Evolutionary conservation across 2,797 vertebrate genomes (phyloP).

Genomic region (Helarctos malayanus): DNA sequence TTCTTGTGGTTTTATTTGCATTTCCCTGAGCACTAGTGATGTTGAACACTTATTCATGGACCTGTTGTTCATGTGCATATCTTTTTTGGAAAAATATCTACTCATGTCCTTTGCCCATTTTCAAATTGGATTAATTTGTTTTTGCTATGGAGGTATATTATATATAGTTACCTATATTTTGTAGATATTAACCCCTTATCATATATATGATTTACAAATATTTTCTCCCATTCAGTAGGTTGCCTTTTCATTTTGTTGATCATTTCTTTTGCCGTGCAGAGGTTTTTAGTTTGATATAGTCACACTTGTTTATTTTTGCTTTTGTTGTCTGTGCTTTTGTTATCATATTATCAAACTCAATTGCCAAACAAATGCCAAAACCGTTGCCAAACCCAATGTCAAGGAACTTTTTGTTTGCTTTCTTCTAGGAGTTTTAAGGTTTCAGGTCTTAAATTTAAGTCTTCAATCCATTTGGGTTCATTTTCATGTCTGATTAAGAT

Average conservation of each 20-base stretch:
- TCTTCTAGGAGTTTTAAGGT: background rate
- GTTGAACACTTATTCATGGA: background rate
- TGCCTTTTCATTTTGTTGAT: background rate
- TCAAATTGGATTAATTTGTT: background rate
- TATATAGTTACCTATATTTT: background rate
- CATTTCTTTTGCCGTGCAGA: background rate
- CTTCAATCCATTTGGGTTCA: background rate
- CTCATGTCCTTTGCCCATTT: background rate
- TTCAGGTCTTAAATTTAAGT: background rate
- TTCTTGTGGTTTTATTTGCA: background rate
- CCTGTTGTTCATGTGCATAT: background rate
- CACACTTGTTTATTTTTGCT: background rate
- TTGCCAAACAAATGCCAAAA: background rate
- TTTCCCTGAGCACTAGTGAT: background rate
- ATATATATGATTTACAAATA: background rate
- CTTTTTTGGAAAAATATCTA: background rate
- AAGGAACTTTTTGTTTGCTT: background rate
- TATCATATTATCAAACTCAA: background rate
- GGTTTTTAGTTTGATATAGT: background rate
- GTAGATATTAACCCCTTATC: background rate
- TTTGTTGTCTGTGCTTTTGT: background rate
- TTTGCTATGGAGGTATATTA: background rate
- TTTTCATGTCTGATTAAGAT: background rate
- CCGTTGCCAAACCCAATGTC: background rate
- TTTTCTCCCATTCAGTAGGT: background rate